These are phyloP conservation scores for Pampusana beccarii DNA, from an alignment of 2,113 vertebrate species.

Conservation along the genomic window DNA sequence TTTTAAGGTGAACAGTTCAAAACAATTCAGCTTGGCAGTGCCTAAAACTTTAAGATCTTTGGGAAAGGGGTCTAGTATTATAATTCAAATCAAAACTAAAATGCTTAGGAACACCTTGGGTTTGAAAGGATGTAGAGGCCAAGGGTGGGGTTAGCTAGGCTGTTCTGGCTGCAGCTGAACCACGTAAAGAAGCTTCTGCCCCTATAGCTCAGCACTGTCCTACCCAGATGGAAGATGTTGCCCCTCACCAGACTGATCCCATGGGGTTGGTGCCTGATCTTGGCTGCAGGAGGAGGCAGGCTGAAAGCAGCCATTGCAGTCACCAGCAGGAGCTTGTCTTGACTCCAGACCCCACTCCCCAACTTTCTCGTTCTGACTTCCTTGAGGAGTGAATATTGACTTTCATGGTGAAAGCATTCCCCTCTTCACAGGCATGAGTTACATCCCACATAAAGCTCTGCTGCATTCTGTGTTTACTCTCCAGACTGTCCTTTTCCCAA, in stretches of 20 bases:
- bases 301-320: background rate
- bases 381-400: background rate
- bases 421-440: background rate
- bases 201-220: fast-evolving
- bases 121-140: background rate
- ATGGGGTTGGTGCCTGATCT: background rate
- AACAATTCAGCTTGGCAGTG: background rate
- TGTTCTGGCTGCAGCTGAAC: background rate
- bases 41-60: background rate
- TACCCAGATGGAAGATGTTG: background rate
- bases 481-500: background rate
- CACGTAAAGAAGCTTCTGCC: background rate
- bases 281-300: background rate
- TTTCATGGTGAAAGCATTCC: background rate
- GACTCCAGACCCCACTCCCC: background rate
- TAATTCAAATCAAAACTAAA: background rate
- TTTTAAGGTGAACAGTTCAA: background rate
- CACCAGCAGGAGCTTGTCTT: background rate
- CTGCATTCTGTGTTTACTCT: background rate
- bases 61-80: background rate
- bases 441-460: background rate
- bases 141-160: background rate
- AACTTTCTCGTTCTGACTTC: background rate
- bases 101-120: background rate
- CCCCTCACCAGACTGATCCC: background rate